Evolutionary conservation across 1,140 invertebrate species (phyloP).

Genomic region (Drosophila oshimai): DNA sequence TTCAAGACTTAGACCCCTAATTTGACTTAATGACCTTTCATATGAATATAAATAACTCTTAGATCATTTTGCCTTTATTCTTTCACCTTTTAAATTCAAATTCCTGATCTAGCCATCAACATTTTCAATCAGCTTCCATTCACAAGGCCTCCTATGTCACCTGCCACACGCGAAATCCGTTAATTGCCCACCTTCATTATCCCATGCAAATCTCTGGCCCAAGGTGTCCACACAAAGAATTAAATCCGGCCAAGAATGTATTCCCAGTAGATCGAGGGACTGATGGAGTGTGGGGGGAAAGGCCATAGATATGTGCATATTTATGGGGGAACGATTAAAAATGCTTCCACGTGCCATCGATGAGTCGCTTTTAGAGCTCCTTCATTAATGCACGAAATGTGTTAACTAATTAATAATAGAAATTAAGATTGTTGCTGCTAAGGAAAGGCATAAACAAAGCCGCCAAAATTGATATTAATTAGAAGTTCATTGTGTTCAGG

Average conservation of each 20-base stretch:
- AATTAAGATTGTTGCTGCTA: conserved; percentile 42
- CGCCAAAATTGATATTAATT: conserved; percentile 59
- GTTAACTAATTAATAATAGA: conserved; percentile 72
- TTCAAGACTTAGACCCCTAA: too few relatives aligned
- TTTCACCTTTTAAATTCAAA: neutral
- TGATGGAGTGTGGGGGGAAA: neutral
- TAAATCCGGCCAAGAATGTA: conserved; percentile 42
- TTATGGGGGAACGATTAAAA: conserved; percentile 54
- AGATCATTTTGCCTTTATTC: too few relatives aligned
- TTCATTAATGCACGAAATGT: conserved; percentile 64
- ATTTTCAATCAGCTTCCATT: conserved; percentile 19
- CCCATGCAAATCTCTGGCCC: conserved; percentile 24
- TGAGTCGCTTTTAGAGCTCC: conserved; percentile 31
- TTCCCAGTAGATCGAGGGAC: conserved; percentile 12
- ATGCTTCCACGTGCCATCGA: conserved; percentile 60
- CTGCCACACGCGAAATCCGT: conserved; percentile 29
- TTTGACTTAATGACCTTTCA: too few relatives aligned
- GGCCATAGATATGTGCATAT: conserved; percentile 55
- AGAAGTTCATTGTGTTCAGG: conserved; percentile 48
- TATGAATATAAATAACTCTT: too few relatives aligned
- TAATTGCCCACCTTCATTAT: conserved; percentile 26
- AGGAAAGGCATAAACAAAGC: conserved; percentile 18
- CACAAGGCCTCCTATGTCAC: conserved; percentile 1
- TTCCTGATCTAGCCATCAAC: neutral
- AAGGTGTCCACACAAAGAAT: conserved; percentile 30